Percentiles rank a stretch among this genome's conserved stretches.
These are phyloP conservation scores for Cotesia typhae DNA, from an alignment of 1,140 invertebrate genomes.

Conservation along the genomic window DNA sequence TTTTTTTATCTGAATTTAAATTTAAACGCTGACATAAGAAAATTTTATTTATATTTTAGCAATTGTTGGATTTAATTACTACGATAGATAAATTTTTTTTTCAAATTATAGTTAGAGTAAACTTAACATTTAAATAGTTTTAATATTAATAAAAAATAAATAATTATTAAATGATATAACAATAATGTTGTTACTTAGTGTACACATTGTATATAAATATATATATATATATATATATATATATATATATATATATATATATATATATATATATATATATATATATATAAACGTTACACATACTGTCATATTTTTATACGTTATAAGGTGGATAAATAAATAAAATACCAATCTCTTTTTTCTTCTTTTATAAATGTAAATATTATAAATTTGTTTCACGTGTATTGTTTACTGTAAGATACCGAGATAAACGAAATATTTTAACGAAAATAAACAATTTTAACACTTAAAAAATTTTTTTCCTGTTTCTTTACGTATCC, in stretches of 20 bases:
- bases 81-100: background rate
- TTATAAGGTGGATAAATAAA: slow-evolving; percentile 42
- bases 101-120: too few relatives aligned
- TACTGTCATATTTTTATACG: slow-evolving; percentile 66
- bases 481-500: background rate
- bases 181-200: slow-evolving; percentile 42
- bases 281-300: slow-evolving; percentile 48
- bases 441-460: slow-evolving; percentile 23
- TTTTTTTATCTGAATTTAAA: too few relatives aligned
- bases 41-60: too few relatives aligned
- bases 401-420: slow-evolving; percentile 31
- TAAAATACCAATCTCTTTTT: slow-evolving; percentile 17
- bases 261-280: slow-evolving; percentile 24
- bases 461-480: slow-evolving; percentile 13
- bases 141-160: slow-evolving; percentile 1
- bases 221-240: slow-evolving; percentile 37
- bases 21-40: too few relatives aligned
- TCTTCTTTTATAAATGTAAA: slow-evolving; percentile 29
- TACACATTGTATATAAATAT: slow-evolving; percentile 53
- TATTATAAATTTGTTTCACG: slow-evolving; percentile 21
- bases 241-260: slow-evolving; percentile 43
- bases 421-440: slow-evolving; percentile 16
- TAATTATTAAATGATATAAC: slow-evolving; percentile 10
- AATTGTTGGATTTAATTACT: too few relatives aligned
- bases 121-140: too few relatives aligned